These are phyloP conservation scores for Dolichoris vasculosae DNA, from an alignment of 1,140 invertebrate genomes.

Conservation along the genomic window DNA sequence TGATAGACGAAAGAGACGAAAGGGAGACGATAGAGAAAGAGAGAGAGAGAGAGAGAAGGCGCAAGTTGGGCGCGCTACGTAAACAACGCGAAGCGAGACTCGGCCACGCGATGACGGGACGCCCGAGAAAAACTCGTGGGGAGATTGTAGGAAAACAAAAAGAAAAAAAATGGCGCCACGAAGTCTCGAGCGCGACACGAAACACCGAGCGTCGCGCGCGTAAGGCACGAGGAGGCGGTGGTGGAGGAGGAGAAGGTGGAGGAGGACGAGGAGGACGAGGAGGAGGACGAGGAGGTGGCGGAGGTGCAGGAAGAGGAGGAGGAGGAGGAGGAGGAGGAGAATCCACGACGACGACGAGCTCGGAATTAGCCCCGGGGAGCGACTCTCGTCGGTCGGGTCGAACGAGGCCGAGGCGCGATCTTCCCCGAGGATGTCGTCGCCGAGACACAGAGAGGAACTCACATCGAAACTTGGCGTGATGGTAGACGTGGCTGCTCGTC, in stretches of 20 bases:
- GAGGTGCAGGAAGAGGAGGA: not conserved
- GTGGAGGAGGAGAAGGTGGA: not conserved
- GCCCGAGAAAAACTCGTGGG: not conserved
- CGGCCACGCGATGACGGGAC: not conserved
- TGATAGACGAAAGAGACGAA: too few relatives aligned
- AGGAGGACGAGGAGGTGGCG: not conserved
- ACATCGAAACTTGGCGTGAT: constrained; percentile 65
- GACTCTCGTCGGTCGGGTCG: not conserved
- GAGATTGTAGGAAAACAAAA: not conserved
- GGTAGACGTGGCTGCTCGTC: constrained; percentile 56
- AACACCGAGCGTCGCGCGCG: not conserved
- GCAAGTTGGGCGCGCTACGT: not conserved
- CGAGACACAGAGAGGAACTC: too few relatives aligned
- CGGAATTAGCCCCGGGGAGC: not conserved
- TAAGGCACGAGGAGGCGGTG: not conserved
- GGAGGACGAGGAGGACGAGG: not conserved
- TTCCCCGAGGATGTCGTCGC: too few relatives aligned
- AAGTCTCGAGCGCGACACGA: not conserved
- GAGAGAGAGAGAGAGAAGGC: too few relatives aligned
- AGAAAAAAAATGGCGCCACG: constrained; percentile 3
- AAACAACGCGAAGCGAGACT: not conserved
- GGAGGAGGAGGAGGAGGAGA: too few relatives aligned
- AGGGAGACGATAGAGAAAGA: too few relatives aligned
- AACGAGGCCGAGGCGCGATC: not conserved
- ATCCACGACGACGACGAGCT: not conserved